Evolutionary conservation across 2,888 invertebrate genomes (phyloP), one percentile per base, ranked within the genome.

Genomic region (Zaprionus lineosus): DNA sequence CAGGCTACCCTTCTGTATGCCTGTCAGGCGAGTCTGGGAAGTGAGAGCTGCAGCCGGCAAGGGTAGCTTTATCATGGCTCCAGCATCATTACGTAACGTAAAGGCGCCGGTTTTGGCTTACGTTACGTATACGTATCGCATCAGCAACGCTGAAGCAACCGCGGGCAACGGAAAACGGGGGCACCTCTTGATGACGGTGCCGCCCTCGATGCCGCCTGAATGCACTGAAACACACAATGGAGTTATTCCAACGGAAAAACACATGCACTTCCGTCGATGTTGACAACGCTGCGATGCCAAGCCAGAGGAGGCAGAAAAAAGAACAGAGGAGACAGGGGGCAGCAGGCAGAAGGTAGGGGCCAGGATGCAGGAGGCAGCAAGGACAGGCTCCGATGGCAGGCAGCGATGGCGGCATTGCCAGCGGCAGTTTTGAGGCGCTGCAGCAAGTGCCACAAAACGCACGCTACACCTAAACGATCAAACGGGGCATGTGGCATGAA

Each of bases 161-260:
- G 12, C 28, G 29, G 29, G 37, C 16, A 36, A n/a, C 36, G 16
- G 31, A 12, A 36, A 16, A 11, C 29, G 7, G 37, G 36, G 15
- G 28, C 41, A 37, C 24, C 34, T 24, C 51, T 63, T 50, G 57
- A 51, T 46, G n/a, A n/a, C n/a, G 67, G 37, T 36, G 63, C 52
- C 74, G 48, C 70, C 64, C 74, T 53, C 46, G 58, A 68, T 62
- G 71, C 74, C 71, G 84, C 78, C 71, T 74, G 77, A 70, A 66
- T 76, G 84, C 78, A 36, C 77, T 63, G 75, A 72, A 75, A 74
- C 76, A 76, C 74, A 82, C 81, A 82, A 82, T 82, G 85, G 85
- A 82, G 85, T 82, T 82, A 82, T 82, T 82, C 81, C 85, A 79
- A 85, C 77, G 81, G 81, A 82, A 82, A 82, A 82, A 82, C 83